Evolutionary conservation across 2,113 vertebrate species (phyloP).

Genomic region (Erinaceus europaeus): DNA sequence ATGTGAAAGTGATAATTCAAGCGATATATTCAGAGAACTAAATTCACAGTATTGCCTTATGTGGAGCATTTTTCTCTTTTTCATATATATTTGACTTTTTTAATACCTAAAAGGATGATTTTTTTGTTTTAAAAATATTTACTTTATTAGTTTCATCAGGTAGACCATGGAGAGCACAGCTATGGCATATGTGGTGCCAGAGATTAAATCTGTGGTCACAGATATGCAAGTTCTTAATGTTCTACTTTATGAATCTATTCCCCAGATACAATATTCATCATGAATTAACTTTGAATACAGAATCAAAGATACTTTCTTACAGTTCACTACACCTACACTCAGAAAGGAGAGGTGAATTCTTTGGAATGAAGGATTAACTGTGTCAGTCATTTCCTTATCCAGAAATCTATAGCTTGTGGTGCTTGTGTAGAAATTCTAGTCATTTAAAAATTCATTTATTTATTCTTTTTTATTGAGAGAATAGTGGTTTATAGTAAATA

Average conservation of each 20-base stretch:
- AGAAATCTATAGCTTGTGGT: neutral
- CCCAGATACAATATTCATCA: too few relatives aligned
- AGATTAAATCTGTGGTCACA: too few relatives aligned
- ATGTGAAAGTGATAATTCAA: conserved; percentile 22
- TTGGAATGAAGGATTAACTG: neutral
- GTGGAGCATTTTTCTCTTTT: neutral
- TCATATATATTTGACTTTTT: neutral
- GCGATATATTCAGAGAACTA: neutral
- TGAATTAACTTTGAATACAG: neutral
- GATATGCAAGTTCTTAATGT: too few relatives aligned
- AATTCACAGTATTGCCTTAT: neutral
- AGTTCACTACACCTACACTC: accelerated
- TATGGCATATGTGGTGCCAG: too few relatives aligned
- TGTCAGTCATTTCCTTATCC: neutral
- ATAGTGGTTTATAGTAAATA: too few relatives aligned
- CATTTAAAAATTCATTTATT: too few relatives aligned
- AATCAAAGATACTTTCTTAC: neutral
- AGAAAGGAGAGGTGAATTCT: neutral
- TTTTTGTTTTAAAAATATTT: too few relatives aligned
- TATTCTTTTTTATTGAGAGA: too few relatives aligned
- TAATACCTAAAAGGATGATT: neutral
- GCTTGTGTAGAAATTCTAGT: neutral
- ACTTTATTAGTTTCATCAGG: too few relatives aligned
- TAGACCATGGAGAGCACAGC: too few relatives aligned
- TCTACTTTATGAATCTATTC: too few relatives aligned